Conservation (phyloP, 2,113 vertebrate species). For the Brachionichthys hirsutus region DNA sequence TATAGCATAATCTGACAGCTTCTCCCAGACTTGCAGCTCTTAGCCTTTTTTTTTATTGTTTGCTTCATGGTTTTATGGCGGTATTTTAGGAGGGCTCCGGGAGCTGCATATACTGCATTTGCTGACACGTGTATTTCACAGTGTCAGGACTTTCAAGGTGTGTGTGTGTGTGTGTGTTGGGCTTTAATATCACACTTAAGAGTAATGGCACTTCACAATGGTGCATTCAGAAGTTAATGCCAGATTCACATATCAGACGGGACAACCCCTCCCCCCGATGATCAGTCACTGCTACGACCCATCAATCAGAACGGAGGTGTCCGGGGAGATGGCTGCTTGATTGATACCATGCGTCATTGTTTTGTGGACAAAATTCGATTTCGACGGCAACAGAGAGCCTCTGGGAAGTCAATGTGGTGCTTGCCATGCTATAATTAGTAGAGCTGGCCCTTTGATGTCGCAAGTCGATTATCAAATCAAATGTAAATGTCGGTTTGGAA, state of each 20-base stretch:
- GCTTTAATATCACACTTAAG: constrained; percentile 29
- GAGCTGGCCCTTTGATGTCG: constrained; percentile 40
- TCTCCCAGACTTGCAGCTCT: constrained; percentile 71
- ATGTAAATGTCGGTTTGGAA: constrained; percentile 28
- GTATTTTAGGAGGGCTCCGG: constrained; percentile 56
- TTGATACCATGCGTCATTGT: constrained; percentile 68
- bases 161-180: not conserved
- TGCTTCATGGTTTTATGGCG: constrained; percentile 62
- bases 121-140: constrained; percentile 70
- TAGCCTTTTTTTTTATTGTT: constrained; percentile 67
- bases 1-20: constrained; percentile 69
- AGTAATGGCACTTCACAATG: constrained; percentile 24
- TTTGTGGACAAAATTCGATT: constrained; percentile 65
- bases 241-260: constrained; percentile 46
- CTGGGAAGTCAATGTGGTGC: constrained; percentile 64
- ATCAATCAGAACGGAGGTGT: constrained; percentile 64
- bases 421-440: constrained; percentile 65
- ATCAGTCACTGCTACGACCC: constrained; percentile 65
- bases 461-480: constrained; percentile 40
- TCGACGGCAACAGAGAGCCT: constrained; percentile 57
- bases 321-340: constrained; percentile 52
- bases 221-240: constrained; percentile 33
- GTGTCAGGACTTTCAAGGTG: constrained; percentile 56
- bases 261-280: constrained; percentile 39
- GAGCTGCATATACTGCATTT: constrained; percentile 59